Evolutionary conservation across 1,140 invertebrate genomes (phyloP), one percentile per base, ranked within the genome.

Genomic region (Planococcus citri): DNA sequence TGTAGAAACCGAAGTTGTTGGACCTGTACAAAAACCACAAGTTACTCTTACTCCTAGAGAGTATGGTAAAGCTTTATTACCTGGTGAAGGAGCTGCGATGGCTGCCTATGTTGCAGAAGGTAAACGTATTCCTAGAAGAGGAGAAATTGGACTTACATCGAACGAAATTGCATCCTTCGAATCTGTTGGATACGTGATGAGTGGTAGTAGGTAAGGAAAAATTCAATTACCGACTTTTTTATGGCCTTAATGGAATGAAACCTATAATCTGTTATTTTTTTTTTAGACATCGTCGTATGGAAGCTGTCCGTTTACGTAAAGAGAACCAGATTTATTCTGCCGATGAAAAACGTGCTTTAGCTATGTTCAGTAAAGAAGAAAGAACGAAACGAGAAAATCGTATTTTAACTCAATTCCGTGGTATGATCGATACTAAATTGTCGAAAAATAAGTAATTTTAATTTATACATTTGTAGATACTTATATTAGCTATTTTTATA

Each of bases 281-380:
- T 14, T 51, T 51, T n/a, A 89, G 97, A 76, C 97, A 99, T 85
- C 89, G 97, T 12, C 87, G 96, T 71, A 99, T 99, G 97, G 97
- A 99, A 81, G 97, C 97, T 75, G 97, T 99, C 1, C 92, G 97
- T 82, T 88, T 99, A 68, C 85, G 97, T 73, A 99, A 99, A 78
- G 97, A 99, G 82, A 99, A 99, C 83, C 95, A 99, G 82, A 96
- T 99, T 78, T 98, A 99, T 82, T 97, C 94, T 22, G 97, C 97
- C 1, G 97, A 99, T 80, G 97, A 99, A 78, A 99, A 99, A 78
- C 83, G 97, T 74, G 94, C 96, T 9, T 81, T 99, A 68, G 94
- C 93, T 1, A 96, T 95, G 86, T 99, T 99, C 78, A 97, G 95
- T 78, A 94, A 96, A 80, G 96, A 98, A 80, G 95, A 98, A 81